A percentile compares a stretch with the other conserved stretches of the same genome.
Conservation (phyloP, 2,113 vertebrate genomes). For the Apeltes quadracus region DNA sequence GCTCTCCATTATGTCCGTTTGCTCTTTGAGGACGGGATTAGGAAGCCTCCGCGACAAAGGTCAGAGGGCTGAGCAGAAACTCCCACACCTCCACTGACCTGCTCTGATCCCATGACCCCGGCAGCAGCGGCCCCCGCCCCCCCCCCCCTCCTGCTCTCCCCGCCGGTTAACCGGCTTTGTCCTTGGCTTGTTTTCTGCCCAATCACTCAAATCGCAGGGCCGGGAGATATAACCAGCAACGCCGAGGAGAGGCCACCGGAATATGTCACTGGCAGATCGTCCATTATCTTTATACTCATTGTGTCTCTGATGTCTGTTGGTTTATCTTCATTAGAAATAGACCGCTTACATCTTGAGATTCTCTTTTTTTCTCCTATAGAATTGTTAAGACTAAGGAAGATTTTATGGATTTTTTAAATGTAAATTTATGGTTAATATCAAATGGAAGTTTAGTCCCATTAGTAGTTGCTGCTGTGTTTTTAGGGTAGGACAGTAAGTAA, state of each 20-base stretch:
- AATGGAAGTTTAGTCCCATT: neutral
- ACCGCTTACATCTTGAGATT: neutral
- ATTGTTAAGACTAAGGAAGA: neutral
- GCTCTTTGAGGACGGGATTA: slow-evolving; percentile 77
- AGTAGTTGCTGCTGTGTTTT: neutral
- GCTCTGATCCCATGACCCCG: slow-evolving; percentile 79
- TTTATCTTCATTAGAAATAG: neutral
- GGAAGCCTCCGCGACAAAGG: slow-evolving; percentile 76
- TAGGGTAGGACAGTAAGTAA: neutral
- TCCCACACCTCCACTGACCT: slow-evolving; percentile 74
- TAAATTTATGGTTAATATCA: neutral
- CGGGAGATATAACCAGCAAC: slow-evolving; percentile 5
- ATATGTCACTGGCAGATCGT: neutral
- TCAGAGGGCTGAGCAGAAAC: slow-evolving; percentile 76
- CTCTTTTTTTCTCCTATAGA: neutral
- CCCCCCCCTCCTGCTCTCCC: slow-evolving; percentile 43
- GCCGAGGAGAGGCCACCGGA: neutral
- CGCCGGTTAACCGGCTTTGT: slow-evolving; percentile 73
- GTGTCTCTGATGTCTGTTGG: neutral
- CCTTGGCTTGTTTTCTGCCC: slow-evolving; percentile 59
- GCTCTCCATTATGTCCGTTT: slow-evolving; percentile 73
- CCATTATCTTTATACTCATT: neutral
- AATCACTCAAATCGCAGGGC: slow-evolving; percentile 67
- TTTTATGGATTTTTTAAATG: neutral
- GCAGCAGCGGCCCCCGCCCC: slow-evolving; percentile 48